Evolutionary conservation across 1,140 invertebrate genomes (phyloP).

Genomic region (Hetaerina americana): DNA sequence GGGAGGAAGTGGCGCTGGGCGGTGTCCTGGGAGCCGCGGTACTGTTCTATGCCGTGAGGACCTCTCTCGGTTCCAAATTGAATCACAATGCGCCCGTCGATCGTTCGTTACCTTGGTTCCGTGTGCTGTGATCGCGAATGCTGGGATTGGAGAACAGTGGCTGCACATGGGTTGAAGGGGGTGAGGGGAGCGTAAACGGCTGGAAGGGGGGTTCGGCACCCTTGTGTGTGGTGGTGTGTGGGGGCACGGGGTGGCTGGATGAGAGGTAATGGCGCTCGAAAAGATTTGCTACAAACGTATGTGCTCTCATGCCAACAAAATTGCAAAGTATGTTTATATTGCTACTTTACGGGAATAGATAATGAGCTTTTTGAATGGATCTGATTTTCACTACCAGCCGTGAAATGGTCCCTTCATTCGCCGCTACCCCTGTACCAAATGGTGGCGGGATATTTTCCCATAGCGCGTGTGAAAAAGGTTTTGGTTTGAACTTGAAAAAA

Average conservation of each 20-base stretch:
- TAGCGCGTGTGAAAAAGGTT: too few relatives aligned
- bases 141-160: not conserved
- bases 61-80: not conserved
- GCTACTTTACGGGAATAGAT: not conserved
- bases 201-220: too few relatives aligned
- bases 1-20: not conserved
- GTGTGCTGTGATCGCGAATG: not conserved
- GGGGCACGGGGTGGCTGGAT: too few relatives aligned
- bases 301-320: not conserved
- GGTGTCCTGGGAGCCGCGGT: not conserved
- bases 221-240: too few relatives aligned
- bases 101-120: not conserved
- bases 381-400: not conserved
- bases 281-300: not conserved
- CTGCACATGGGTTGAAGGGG: not conserved
- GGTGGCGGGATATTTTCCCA: too few relatives aligned
- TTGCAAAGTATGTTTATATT: not conserved
- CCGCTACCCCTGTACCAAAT: too few relatives aligned
- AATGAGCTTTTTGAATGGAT: not conserved
- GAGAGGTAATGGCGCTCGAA: too few relatives aligned
- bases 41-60: not conserved
- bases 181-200: too few relatives aligned
- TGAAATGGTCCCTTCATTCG: too few relatives aligned
- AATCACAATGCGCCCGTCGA: not conserved
- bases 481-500: too few relatives aligned